A percentile compares a stretch with the other conserved stretches of the same genome.
Conservation (phyloP, 2,888 invertebrate species). For the Drosophila peninsularis region DNA sequence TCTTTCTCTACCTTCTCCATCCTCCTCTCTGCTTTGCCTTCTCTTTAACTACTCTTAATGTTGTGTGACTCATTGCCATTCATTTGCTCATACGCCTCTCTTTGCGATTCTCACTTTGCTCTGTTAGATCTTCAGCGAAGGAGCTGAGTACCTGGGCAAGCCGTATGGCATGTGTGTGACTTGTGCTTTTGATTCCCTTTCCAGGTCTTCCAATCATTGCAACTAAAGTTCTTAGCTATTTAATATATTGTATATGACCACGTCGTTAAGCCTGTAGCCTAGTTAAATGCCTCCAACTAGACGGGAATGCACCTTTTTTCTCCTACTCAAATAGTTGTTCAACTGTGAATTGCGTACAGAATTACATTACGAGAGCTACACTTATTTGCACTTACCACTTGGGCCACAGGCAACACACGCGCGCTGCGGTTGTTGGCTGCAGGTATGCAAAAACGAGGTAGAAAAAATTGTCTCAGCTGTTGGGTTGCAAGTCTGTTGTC, state of each 20-base stretch:
- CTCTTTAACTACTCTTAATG: constrained; percentile 10
- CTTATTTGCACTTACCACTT: constrained; percentile 18
- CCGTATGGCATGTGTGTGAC: too few species aligned
- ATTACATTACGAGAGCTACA: constrained; percentile 9
- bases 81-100: not conserved
- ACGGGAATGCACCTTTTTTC: not conserved
- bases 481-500: constrained; percentile 51
- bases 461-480: constrained; percentile 42
- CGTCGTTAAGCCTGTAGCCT: not conserved
- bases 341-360: not conserved
- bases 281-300: not conserved
- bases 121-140: too few species aligned
- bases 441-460: constrained; percentile 15
- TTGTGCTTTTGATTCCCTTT: too few species aligned
- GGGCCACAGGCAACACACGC: constrained; percentile 14
- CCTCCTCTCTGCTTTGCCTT: not conserved
- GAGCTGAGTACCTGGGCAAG: too few species aligned
- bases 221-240: too few species aligned
- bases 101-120: constrained; percentile 11
- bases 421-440: not conserved
- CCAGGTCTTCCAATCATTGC: too few species aligned
- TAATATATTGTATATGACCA: too few species aligned
- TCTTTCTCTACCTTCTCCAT: not conserved
- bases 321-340: not conserved
- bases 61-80: constrained; percentile 20